A percentile compares a stretch with the other conserved stretches of the same genome.
Conservation (phyloP, 1,140 invertebrate genomes). For the Drosophila sulfurigaster region DNA sequence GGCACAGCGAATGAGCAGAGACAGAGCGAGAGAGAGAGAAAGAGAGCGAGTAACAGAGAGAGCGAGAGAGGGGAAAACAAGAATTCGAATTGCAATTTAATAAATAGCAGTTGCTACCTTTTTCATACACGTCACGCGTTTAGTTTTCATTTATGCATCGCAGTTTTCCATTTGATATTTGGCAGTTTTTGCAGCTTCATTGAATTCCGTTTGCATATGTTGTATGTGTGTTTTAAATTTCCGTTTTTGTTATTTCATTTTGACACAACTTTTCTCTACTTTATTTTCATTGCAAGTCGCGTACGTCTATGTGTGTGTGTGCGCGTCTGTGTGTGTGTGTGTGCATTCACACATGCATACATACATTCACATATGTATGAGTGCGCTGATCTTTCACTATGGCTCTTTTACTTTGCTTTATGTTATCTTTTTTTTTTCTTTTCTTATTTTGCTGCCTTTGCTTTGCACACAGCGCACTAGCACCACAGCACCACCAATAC, state of each 20-base stretch:
- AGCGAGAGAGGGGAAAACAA: constrained; percentile 46
- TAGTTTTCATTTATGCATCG: constrained; percentile 72
- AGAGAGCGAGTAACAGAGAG: constrained; percentile 10
- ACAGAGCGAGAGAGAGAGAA: constrained; percentile 7
- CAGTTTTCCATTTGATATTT: constrained; percentile 63
- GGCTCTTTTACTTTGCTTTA: constrained; percentile 67
- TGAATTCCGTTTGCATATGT: constrained; percentile 61
- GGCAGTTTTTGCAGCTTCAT: constrained; percentile 69
- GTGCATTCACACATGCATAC: constrained; percentile 34
- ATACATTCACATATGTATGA: constrained; percentile 19
- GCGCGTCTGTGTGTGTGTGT: constrained; percentile 51
- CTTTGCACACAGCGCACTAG: constrained; percentile 40
- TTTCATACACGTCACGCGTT: constrained; percentile 67
- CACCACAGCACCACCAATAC: constrained; percentile 28
- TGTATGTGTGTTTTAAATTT: constrained; percentile 34
- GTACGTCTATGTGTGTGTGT: constrained; percentile 44
- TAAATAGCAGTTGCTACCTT: constrained; percentile 66
- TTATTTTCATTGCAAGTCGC: constrained; percentile 75
- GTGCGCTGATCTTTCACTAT: constrained; percentile 69
- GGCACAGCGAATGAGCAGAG: constrained; percentile 10
- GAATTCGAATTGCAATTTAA: constrained; percentile 75
- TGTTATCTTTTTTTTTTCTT: constrained; percentile 72
- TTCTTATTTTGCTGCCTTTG: constrained; percentile 59
- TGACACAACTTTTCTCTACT: constrained; percentile 70
- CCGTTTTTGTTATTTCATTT: constrained; percentile 57